phyloP scores from a whole-genome alignment of 2,797 vertebrate genomes.

The Halcyon smyrnensis region DNA sequence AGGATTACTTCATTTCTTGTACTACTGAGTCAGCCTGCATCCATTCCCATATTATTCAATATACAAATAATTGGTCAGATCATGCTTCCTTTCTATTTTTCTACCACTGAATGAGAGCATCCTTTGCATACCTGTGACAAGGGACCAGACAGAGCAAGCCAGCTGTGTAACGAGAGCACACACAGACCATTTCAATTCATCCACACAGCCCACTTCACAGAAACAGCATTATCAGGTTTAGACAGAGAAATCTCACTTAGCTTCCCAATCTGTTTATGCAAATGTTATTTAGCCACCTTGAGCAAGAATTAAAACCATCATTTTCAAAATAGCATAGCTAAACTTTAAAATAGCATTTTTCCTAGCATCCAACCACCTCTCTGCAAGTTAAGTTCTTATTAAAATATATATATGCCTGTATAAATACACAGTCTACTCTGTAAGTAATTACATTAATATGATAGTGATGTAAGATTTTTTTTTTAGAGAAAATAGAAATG shows the following conservation, averaged over 20 bases:
- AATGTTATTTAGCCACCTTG: not conserved
- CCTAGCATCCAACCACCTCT: not conserved
- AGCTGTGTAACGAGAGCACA: not conserved
- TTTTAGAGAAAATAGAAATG: not conserved
- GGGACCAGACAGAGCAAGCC: not conserved
- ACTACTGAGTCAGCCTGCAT: not conserved
- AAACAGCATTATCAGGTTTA: not conserved
- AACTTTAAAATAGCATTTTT: not conserved
- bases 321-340: not conserved
- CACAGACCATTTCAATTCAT: not conserved
- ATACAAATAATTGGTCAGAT: not conserved
- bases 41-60: not conserved
- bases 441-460: not conserved
- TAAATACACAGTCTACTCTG: not conserved
- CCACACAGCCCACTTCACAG: not conserved
- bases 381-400: not conserved
- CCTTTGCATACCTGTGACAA: not conserved
- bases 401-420: not conserved
- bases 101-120: rapidly evolving
- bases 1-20: not conserved
- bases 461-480: not conserved
- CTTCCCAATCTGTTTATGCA: not conserved
- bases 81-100: not conserved
- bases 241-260: not conserved
- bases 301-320: not conserved